A percentile compares a stretch with the other conserved stretches of the same genome.
These are phyloP conservation scores for Thalassophryne amazonica DNA, from an alignment of 2,797 vertebrate genomes.

Conservation along the genomic window DNA sequence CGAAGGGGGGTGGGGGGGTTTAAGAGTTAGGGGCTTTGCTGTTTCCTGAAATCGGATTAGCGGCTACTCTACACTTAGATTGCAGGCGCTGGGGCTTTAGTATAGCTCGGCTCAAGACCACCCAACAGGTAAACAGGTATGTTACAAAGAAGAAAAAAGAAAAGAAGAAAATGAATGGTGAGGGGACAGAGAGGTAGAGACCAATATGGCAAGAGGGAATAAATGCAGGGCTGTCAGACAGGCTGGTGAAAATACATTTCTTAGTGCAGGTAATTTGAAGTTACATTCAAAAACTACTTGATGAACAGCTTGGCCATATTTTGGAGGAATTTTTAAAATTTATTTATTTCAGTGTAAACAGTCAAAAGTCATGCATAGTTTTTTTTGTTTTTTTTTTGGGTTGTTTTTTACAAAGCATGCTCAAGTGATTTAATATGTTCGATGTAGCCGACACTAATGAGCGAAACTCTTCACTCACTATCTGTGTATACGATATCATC, in stretches of 20 bases:
- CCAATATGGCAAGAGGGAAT: constrained; percentile 45
- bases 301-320: too few relatives aligned
- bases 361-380: too few relatives aligned
- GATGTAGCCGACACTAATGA: too few relatives aligned
- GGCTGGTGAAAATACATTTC: constrained; percentile 31
- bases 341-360: constrained; percentile 10
- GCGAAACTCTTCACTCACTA: too few relatives aligned
- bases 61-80: constrained; percentile 86
- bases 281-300: constrained; percentile 23
- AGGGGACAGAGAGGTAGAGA: constrained; percentile 43
- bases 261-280: constrained; percentile 34
- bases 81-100: constrained; percentile 76
- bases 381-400: too few relatives aligned
- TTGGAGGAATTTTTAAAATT: constrained; percentile 5
- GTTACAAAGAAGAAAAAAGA: constrained; percentile 65
- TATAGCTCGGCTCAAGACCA: constrained; percentile 81
- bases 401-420: too few relatives aligned
- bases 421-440: too few relatives aligned
- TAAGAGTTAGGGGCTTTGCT: constrained; percentile 72
- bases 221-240: constrained; percentile 29
- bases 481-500: too few relatives aligned
- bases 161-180: constrained; percentile 49
- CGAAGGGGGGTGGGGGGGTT: constrained; percentile 29
- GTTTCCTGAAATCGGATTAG: constrained; percentile 90
- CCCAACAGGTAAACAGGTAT: constrained; percentile 86